phyloP scores from a whole-genome alignment of 1,140 invertebrate genomes.

The Nomia melanderi region DNA sequence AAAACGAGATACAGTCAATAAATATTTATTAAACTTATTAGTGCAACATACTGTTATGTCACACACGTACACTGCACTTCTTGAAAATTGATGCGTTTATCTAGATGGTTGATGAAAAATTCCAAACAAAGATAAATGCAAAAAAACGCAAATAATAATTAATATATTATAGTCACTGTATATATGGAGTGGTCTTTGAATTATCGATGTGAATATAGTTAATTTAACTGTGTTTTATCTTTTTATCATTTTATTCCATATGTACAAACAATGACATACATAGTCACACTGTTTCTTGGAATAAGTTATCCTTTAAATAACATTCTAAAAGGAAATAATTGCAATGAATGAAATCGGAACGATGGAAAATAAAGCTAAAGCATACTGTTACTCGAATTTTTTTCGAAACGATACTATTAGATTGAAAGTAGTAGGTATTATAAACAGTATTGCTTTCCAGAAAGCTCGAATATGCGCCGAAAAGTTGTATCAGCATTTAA shows the following conservation, averaged over 20 bases:
- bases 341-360: conserved; percentile 2
- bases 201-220: conserved; percentile 1
- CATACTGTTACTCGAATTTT: not conserved
- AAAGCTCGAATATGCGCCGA: conserved; percentile 46
- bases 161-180: not conserved
- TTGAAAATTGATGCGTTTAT: too few species aligned
- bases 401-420: conserved; percentile 8
- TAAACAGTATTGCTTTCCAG: conserved; percentile 44
- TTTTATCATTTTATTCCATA: not conserved
- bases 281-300: not conserved
- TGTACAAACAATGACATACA: too few species aligned
- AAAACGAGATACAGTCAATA: not conserved
- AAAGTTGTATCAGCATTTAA: conserved; percentile 50
- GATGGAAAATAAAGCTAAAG: conserved; percentile 1
- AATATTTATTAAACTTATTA: not conserved
- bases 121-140: too few species aligned
- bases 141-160: too few species aligned
- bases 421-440: conserved; percentile 43
- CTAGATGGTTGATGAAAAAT: too few species aligned
- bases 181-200: not conserved
- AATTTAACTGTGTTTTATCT: not conserved
- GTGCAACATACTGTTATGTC: not conserved
- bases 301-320: not conserved
- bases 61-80: not conserved
- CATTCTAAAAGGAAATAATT: not conserved